Conservation (phyloP, 2,113 vertebrate species). For the Mormyrus iriodes region DNA sequence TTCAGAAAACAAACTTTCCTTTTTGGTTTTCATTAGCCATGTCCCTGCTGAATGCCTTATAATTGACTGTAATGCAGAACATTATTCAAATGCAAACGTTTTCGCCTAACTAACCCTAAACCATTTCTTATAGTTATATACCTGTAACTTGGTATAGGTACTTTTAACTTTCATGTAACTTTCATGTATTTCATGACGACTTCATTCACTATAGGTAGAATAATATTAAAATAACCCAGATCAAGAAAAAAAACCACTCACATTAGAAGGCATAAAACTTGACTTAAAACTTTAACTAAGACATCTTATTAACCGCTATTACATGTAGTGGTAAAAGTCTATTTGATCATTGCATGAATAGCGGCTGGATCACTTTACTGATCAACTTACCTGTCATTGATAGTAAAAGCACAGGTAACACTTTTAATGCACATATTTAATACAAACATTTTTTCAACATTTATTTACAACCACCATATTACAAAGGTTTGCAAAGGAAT, state of each 20-base stretch:
- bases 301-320: background rate
- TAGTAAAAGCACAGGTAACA: background rate
- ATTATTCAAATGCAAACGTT: no score
- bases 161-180: background rate
- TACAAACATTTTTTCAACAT: background rate
- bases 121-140: background rate
- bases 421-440: background rate
- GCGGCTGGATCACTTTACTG: background rate
- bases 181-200: background rate
- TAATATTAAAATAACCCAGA: background rate
- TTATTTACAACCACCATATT: background rate
- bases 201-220: background rate
- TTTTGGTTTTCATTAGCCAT: background rate
- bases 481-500: background rate
- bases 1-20: slow-evolving; percentile 26
- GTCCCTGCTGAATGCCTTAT: background rate
- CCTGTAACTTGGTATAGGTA: background rate
- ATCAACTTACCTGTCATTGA: background rate
- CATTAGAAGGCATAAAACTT: background rate
- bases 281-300: no score
- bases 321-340: background rate
- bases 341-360: background rate
- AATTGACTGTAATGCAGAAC: background rate
- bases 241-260: background rate
- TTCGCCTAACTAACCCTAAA: background rate